Conservation (phyloP, 2,113 vertebrate species). For the Anolis carolinensis region DNA sequence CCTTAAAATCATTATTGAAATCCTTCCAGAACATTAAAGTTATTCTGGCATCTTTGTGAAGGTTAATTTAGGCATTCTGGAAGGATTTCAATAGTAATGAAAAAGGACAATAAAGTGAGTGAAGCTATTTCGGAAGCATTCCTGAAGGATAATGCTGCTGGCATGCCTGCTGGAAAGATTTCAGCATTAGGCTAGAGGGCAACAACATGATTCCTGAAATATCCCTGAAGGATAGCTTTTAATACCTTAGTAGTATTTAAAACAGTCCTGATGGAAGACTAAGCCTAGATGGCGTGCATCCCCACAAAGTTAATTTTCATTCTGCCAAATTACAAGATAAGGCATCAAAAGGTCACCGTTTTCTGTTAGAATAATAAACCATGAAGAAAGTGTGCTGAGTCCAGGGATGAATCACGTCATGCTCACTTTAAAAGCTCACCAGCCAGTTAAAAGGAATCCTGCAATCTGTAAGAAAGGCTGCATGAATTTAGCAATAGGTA, state of each 20-base stretch:
- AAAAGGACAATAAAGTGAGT: constrained; percentile 68
- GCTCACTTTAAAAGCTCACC: neutral
- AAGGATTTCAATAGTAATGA: constrained; percentile 75
- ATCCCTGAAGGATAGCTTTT: constrained; percentile 73
- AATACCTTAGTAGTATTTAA: constrained; percentile 75
- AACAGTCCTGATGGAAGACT: constrained; percentile 69
- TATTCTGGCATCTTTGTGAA: constrained; percentile 71
- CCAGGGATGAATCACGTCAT: neutral
- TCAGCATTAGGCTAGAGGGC: constrained; percentile 69
- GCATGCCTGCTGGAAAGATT: constrained; percentile 56
- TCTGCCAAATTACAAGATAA: constrained; percentile 59
- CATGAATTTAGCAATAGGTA: neutral
- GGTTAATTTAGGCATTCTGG: constrained; percentile 72
- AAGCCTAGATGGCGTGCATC: constrained; percentile 61
- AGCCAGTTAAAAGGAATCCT: neutral
- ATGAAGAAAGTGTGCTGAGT: neutral
- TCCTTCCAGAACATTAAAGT: constrained; percentile 67
- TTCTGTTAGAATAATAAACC: neutral
- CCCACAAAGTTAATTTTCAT: constrained; percentile 54
- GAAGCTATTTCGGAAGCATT: constrained; percentile 70
- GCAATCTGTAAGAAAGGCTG: neutral
- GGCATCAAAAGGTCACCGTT: constrained; percentile 28
- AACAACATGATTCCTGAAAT: constrained; percentile 72
- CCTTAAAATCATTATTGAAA: constrained; percentile 64
- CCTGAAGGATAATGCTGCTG: constrained; percentile 66